Evolutionary conservation across 2,888 invertebrate genomes (phyloP).

Genomic region (Exephanes ischioxanthus): DNA sequence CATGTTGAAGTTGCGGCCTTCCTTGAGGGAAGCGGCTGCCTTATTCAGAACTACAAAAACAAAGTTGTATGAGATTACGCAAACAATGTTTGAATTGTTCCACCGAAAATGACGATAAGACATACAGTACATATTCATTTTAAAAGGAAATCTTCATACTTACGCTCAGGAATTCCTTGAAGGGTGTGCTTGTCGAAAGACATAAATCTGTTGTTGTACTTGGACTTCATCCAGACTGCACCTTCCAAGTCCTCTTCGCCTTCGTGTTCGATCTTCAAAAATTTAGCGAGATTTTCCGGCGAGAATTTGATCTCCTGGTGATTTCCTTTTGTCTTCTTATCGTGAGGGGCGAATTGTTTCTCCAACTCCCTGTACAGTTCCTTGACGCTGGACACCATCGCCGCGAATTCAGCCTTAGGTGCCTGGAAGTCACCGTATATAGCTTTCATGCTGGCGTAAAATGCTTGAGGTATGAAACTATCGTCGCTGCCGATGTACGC

Average conservation of each 20-base stretch:
- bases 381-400: slow-evolving; percentile 85
- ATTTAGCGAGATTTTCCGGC: slow-evolving; percentile 87
- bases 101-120: background rate
- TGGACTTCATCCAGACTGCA: slow-evolving; percentile 84
- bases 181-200: slow-evolving; percentile 87
- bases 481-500: slow-evolving; percentile 87
- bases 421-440: slow-evolving; percentile 82
- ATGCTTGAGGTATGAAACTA: slow-evolving; percentile 85
- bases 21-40: slow-evolving; percentile 83
- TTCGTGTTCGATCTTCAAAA: slow-evolving; percentile 87
- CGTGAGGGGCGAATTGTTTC: slow-evolving; percentile 75
- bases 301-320: slow-evolving; percentile 81
- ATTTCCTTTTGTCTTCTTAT: background rate
- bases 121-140: background rate
- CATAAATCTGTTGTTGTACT: slow-evolving; percentile 85
- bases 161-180: slow-evolving; percentile 84
- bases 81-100: background rate
- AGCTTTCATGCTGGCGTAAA: slow-evolving; percentile 76
- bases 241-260: slow-evolving; percentile 87
- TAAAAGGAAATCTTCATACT: slow-evolving; percentile 69
- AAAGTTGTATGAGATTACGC: slow-evolving; percentile 48
- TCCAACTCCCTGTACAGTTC: slow-evolving; percentile 76
- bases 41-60: slow-evolving; percentile 81
- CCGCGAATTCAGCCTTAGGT: slow-evolving; percentile 73
- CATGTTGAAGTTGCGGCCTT: slow-evolving; percentile 87